These are phyloP conservation scores for Anguilla marmorata DNA, from an alignment of 2,797 vertebrate genomes.

Conservation along the genomic window DNA sequence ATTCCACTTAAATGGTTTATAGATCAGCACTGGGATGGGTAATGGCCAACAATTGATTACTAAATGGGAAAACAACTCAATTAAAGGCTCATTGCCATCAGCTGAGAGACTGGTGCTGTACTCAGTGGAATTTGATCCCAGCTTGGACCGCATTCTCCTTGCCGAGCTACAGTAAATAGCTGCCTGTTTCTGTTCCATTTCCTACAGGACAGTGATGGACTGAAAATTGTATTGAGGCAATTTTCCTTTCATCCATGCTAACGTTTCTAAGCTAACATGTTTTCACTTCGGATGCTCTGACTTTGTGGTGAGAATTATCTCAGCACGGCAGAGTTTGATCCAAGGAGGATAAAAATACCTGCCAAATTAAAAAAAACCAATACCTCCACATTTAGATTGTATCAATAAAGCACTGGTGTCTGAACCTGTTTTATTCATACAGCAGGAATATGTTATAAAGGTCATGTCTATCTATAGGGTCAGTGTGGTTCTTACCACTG, in stretches of 20 bases:
- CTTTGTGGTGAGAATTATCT: background rate
- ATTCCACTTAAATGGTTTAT: conserved; percentile 13
- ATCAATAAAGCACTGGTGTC: too few relatives aligned
- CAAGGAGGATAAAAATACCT: background rate
- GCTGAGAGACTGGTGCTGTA: background rate
- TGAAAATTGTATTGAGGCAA: background rate
- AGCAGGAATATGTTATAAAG: too few relatives aligned
- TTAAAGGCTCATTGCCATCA: conserved; percentile 9
- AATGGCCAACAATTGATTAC: conserved; percentile 1
- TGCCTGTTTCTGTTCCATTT: background rate
- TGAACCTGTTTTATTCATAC: too few relatives aligned
- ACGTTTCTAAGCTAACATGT: background rate
- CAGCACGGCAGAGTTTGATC: background rate
- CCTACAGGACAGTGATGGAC: background rate
- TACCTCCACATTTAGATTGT: background rate
- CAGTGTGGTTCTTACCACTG: too few relatives aligned
- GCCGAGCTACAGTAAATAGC: background rate
- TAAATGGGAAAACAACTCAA: conserved; percentile 12
- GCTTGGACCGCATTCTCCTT: background rate
- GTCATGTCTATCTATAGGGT: too few relatives aligned
- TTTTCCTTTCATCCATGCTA: background rate
- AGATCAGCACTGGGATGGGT: background rate
- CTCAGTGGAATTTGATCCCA: conserved; percentile 3
- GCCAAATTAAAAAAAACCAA: background rate
- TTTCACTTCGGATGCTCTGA: background rate